Base-by-base conservation (phyloP, 2,888 invertebrate species). In the Amblyjoppa proteus region DNA sequence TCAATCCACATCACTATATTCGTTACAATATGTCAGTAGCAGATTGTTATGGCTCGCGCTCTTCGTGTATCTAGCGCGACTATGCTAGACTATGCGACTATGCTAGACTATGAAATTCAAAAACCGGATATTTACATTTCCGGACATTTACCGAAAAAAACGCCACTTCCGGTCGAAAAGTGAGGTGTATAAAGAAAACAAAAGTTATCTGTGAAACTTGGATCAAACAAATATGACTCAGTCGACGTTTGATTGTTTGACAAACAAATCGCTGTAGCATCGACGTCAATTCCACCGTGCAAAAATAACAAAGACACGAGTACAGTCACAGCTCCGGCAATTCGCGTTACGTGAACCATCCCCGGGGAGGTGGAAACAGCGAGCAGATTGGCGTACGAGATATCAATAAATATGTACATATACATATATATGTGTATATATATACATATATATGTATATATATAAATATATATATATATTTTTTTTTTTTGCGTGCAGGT, bases 361-460 rank as follows among this genome's bases (percentile, higher is more conserved):
- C 45, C 45, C 16, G 3, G 45, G 45, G 16, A 49, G 45, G 16
- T 16, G 16, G 11, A 58, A 25, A 28, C 28, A 28, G 58, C 28
- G 58, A 25, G 58, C 13, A 58, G 58, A 58, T 58, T 58, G 58
- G 58, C 58, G 58, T 58, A 58, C 28, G 28, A 5, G 58, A 4
- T 53, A 64, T 70, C 41, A n/a, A 68, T 45, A 68, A 25, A 68
- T 13, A 13, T 56, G 28, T 68, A 38, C 53, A 38, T 70, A n/a
- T 58, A 2, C 56, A n/a, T 82, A 75, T 79, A 75, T 81, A 70
- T 85, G 64, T 68, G 61, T 25, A 38, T 70, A 20, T 20, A 20
- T 20, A 20, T 20, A 20, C 0, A 20, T 20, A 20, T 20, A 66
- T 66, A 66, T 38, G 41, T 13, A 16, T 66, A 38, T 68, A 38